Percentiles rank a stretch among this genome's conserved stretches.
Evolutionary conservation across 2,113 vertebrate species (phyloP).

Genomic region (Tauraco erythrolophus): DNA sequence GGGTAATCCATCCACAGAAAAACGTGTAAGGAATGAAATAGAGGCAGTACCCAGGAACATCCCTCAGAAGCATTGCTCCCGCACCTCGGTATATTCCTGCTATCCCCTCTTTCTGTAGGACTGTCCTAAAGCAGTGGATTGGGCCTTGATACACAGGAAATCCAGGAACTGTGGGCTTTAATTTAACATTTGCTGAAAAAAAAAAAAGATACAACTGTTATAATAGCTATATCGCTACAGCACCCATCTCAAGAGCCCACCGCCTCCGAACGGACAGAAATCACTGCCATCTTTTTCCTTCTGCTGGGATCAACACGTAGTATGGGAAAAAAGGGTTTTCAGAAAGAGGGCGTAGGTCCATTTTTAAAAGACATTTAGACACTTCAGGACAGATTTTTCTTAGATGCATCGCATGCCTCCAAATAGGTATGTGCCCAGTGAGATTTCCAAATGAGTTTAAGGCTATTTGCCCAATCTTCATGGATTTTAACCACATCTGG

Average conservation of each 20-base stretch:
- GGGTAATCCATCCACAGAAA: conserved; percentile 84
- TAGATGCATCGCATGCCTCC: background rate
- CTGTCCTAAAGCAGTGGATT: conserved; percentile 88
- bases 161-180: conserved; percentile 73
- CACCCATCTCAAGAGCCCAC: background rate
- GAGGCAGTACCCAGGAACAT: conserved; percentile 90
- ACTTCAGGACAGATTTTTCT: background rate
- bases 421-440: background rate
- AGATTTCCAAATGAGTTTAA: background rate
- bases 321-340: background rate
- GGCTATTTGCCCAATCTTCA: background rate
- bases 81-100: conserved; percentile 88
- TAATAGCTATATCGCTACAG: background rate
- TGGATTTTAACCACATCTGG: background rate
- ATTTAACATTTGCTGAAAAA: conserved; percentile 73
- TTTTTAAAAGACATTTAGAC: background rate
- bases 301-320: background rate
- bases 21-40: conserved; percentile 93
- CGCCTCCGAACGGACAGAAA: background rate
- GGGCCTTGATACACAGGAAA: conserved; percentile 84
- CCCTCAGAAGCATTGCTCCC: conserved; percentile 91
- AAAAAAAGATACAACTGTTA: background rate
- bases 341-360: background rate
- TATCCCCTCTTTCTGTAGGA: conserved; percentile 88
- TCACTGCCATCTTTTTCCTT: background rate